phyloP scores from a whole-genome alignment of 2,797 vertebrate genomes.

The Phalanger gymnotis region DNA sequence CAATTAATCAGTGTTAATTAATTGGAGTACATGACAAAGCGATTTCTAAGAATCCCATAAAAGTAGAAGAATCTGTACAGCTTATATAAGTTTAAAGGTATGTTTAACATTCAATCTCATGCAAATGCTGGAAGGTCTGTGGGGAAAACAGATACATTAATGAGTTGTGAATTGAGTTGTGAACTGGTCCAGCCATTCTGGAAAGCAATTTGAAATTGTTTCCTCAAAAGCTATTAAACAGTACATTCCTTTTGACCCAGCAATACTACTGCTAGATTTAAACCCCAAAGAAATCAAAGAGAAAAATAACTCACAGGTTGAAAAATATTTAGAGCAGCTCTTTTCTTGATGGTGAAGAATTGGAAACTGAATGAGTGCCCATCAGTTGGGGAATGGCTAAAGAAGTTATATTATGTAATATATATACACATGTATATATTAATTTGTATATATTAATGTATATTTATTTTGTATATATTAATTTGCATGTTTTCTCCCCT shows the following conservation, averaged over 20 bases:
- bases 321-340: not conserved
- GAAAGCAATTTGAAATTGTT: not conserved
- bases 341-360: not conserved
- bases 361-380: not conserved
- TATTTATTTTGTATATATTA: not conserved
- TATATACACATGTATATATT: not conserved
- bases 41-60: not conserved
- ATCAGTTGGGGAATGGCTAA: not conserved
- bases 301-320: not conserved
- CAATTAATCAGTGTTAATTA: not conserved
- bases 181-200: not conserved
- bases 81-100: not conserved
- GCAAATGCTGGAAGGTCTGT: not conserved
- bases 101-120: not conserved
- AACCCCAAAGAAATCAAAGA: not conserved
- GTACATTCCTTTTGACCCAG: not conserved
- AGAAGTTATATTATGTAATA: not conserved
- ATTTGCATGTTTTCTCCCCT: not conserved
- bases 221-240: not conserved
- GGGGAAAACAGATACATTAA: not conserved
- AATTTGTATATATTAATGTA: not conserved
- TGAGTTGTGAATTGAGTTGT: not conserved
- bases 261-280: not conserved
- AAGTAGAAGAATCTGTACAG: not conserved
- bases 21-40: not conserved